phyloP scores from a whole-genome alignment of 1,140 invertebrate genomes.

The Oreohelix idahoensis region DNA sequence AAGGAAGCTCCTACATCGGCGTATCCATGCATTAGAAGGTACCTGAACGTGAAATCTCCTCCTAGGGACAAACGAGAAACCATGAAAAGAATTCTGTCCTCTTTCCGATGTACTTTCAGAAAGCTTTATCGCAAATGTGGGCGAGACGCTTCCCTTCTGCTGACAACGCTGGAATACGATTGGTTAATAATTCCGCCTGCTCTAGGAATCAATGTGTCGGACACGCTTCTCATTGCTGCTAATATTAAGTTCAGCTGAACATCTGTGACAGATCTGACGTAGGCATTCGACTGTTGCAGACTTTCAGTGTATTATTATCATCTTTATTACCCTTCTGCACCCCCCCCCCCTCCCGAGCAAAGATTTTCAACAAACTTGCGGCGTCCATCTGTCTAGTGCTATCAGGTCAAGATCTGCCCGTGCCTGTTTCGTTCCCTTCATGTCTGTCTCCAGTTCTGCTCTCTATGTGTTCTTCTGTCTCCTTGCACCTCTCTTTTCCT shows the following conservation, averaged over 20 bases:
- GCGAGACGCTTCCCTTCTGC: not conserved
- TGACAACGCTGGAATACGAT: conserved; percentile 26
- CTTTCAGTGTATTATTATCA: too few relatives aligned
- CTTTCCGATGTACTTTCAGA: conserved; percentile 15
- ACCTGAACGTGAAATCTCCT: not conserved
- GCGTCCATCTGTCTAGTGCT: too few relatives aligned
- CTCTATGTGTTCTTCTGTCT: too few relatives aligned
- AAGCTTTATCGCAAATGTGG: not conserved
- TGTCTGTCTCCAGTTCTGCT: too few relatives aligned
- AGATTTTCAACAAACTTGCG: too few relatives aligned
- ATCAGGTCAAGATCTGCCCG: too few relatives aligned
- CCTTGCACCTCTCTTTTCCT: too few relatives aligned
- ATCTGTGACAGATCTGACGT: too few relatives aligned
- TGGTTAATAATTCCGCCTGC: conserved; percentile 29
- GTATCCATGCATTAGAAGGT: conserved; percentile 1
- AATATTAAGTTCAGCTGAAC: not conserved
- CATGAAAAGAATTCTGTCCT: not conserved
- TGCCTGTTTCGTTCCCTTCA: too few relatives aligned
- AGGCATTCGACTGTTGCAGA: too few relatives aligned
- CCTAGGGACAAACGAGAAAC: not conserved
- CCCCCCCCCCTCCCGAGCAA: too few relatives aligned
- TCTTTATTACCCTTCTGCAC: too few relatives aligned
- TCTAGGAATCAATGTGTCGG: conserved; percentile 19
- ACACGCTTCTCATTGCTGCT: not conserved
- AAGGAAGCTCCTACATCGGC: not conserved